Percentiles rank a stretch among this genome's conserved stretches.
Evolutionary conservation across 2,797 vertebrate genomes (phyloP).

Genomic region (Microctenopoma lineatum): DNA sequence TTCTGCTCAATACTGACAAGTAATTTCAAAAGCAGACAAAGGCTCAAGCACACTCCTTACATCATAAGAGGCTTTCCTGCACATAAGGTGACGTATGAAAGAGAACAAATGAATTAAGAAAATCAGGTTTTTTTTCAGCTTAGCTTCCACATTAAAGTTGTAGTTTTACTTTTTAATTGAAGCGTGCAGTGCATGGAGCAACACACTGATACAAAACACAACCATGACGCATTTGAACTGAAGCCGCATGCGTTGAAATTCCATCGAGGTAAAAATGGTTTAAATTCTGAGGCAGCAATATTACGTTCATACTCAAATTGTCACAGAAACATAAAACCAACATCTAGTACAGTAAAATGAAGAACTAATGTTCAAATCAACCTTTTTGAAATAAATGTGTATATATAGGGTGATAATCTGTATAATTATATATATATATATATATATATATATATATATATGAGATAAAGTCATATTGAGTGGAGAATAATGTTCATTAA

Average conservation of each 20-base stretch:
- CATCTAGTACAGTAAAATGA: conserved; percentile 2
- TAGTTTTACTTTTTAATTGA: conserved; percentile 4
- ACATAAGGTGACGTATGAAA: not conserved
- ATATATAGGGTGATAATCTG: no score
- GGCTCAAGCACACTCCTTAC: not conserved
- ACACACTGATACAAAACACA: conserved; percentile 2
- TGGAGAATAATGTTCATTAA: no score
- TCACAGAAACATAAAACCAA: conserved; percentile 11
- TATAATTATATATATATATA: no score
- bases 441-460: no score
- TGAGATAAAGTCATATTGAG: no score
- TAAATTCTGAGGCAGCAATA: conserved; percentile 12
- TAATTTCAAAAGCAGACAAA: conserved; percentile 2
- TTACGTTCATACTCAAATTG: not conserved
- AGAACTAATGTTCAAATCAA: no score
- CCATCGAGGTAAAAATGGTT: conserved; percentile 39
- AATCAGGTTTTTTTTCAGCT: not conserved
- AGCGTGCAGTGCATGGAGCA: conserved; percentile 14
- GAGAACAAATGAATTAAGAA: not conserved
- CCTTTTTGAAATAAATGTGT: no score
- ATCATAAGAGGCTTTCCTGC: not conserved
- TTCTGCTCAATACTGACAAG: not conserved
- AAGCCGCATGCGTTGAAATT: conserved; percentile 38
- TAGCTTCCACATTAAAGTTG: not conserved
- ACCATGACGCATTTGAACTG: conserved; percentile 21